Evolutionary conservation across 2,797 vertebrate species (phyloP).

Genomic region (Oryzias dopingdopingensis): DNA sequence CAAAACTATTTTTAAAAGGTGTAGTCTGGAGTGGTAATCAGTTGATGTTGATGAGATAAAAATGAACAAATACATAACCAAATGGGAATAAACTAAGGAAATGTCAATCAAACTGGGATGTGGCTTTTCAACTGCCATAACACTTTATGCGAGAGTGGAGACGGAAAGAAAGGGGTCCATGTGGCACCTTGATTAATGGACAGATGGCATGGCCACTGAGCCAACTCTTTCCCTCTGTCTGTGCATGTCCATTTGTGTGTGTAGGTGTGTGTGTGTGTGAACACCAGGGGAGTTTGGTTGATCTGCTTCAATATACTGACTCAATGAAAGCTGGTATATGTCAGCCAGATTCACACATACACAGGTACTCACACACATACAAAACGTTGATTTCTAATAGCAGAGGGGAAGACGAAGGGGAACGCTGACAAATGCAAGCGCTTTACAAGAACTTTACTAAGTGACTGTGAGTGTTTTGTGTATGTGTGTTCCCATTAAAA

Average conservation of each 20-base stretch:
- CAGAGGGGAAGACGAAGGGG: not conserved
- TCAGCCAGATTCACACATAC: slow-evolving; percentile 24
- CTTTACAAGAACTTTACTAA: slow-evolving; percentile 13
- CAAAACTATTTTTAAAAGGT: slow-evolving; percentile 1
- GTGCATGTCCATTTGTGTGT: not conserved
- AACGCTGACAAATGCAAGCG: not conserved
- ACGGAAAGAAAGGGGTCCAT: slow-evolving; percentile 48
- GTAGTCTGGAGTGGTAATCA: slow-evolving; percentile 15
- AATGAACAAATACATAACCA: slow-evolving; percentile 36
- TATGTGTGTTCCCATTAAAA: slow-evolving; percentile 37
- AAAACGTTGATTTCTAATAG: slow-evolving; percentile 22
- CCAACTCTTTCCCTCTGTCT: slow-evolving; percentile 52
- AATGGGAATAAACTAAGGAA: slow-evolving; percentile 46
- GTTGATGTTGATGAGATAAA: slow-evolving; percentile 48
- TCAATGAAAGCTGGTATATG: slow-evolving; percentile 40
- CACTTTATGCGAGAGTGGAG: slow-evolving; percentile 35
- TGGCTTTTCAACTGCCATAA: slow-evolving; percentile 42
- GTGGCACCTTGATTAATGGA: slow-evolving; percentile 76
- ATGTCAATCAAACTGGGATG: slow-evolving; percentile 38
- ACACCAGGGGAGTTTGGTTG: slow-evolving; percentile 53
- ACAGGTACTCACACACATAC: slow-evolving; percentile 7
- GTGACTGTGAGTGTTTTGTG: slow-evolving; percentile 15
- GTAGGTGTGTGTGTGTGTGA: slow-evolving; percentile 24
- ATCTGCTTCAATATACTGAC: slow-evolving; percentile 50
- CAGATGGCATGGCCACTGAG: slow-evolving; percentile 72